phyloP scores from a whole-genome alignment of 2,113 vertebrate species.

The Microcebus tavaratra region DNA sequence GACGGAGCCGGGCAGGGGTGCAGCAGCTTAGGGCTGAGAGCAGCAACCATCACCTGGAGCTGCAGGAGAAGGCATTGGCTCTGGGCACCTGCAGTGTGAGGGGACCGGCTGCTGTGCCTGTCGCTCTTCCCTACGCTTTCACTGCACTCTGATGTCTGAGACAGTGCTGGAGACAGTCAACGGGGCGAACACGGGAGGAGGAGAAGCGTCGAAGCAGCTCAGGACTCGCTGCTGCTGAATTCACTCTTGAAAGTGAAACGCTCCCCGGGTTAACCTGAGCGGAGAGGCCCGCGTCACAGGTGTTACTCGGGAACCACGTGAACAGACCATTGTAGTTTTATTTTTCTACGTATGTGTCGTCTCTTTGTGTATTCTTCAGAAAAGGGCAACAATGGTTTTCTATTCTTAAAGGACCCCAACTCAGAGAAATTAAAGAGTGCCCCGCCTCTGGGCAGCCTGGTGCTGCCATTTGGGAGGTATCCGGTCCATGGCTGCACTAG shows the following conservation, averaged over 20 bases:
- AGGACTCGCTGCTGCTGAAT: background rate
- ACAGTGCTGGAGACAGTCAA: background rate
- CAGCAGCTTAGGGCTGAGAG: background rate
- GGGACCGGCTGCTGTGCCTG: background rate
- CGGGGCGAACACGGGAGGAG: background rate
- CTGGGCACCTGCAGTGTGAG: accelerated
- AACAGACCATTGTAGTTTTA: background rate
- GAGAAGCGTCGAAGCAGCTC: background rate
- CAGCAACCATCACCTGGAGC: background rate
- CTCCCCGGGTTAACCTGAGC: background rate
- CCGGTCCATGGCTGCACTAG: accelerated
- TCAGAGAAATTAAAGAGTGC: background rate
- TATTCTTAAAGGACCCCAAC: background rate
- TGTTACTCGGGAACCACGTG: background rate
- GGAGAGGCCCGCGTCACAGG: background rate
- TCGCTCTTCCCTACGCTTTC: background rate
- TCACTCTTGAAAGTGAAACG: background rate
- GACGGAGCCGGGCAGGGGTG: no score
- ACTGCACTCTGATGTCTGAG: background rate
- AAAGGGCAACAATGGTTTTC: background rate
- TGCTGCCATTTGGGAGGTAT: background rate
- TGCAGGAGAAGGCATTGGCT: background rate
- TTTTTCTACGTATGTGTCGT: background rate
- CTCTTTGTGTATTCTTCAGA: background rate
- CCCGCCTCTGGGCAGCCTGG: background rate